Conservation (phyloP, 2,113 vertebrate species). For the Sceloporus undulatus region DNA sequence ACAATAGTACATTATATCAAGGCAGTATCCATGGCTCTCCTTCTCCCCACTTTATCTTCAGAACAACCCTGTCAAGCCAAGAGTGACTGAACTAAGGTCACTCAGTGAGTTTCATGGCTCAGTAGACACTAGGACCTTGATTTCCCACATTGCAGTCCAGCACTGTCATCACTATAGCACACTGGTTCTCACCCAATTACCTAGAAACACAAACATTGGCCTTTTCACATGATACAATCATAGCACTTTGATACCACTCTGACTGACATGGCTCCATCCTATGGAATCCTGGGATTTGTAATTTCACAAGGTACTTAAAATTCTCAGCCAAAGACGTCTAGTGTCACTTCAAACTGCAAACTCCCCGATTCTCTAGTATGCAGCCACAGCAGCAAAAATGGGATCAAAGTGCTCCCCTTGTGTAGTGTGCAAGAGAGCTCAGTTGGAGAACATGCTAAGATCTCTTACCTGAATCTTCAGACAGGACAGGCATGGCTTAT, state of each 20-base stretch:
- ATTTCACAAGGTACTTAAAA: too few relatives aligned
- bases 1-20: not conserved
- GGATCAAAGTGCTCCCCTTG: not conserved
- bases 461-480: conserved; percentile 85
- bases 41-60: not conserved
- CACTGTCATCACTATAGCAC: not conserved
- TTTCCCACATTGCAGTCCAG: not conserved
- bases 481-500: conserved; percentile 88
- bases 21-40: not conserved
- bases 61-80: not conserved
- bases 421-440: rapidly evolving
- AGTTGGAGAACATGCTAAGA: not conserved
- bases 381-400: too few relatives aligned
- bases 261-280: too few relatives aligned
- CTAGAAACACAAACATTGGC: not conserved
- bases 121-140: not conserved
- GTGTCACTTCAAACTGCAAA: too few relatives aligned
- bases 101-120: not conserved
- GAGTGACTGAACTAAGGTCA: not conserved
- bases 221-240: not conserved
- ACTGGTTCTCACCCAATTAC: not conserved
- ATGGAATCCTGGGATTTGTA: too few relatives aligned
- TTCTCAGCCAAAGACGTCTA: too few relatives aligned
- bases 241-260: too few relatives aligned
- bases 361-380: too few relatives aligned